These are phyloP conservation scores for Actinernus sp. DNA, from an alignment of 92 coral and sea anemone genomes.

Conservation along the genomic window DNA sequence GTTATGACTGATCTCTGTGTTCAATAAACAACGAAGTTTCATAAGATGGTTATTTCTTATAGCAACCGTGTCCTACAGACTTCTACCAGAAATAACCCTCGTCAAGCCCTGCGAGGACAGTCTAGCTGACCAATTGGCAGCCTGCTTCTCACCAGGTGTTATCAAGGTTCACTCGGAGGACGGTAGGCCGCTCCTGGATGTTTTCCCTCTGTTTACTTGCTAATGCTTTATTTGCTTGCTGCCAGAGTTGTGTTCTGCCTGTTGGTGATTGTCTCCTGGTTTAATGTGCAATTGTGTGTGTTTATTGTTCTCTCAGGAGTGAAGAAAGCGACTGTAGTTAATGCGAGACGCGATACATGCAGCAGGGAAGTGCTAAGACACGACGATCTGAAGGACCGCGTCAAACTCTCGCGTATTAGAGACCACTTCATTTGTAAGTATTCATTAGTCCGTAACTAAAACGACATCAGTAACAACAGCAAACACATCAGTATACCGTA, in stretches of 20 bases:
- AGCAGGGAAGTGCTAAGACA: constrained; percentile 95
- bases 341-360: constrained; percentile 90
- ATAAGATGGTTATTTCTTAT: not conserved
- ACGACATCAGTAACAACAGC: too few relatives aligned
- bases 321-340: constrained; percentile 74
- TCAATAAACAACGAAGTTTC: too few relatives aligned
- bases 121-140: constrained; percentile 81
- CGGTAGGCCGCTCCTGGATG: too few relatives aligned
- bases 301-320: constrained; percentile 53
- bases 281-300: too few relatives aligned
- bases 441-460: too few relatives aligned
- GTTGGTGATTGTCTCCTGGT: too few relatives aligned
- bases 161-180: constrained; percentile 63
- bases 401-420: constrained; percentile 85
- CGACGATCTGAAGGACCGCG: constrained; percentile 94
- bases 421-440: constrained; percentile 98
- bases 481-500: too few relatives aligned
- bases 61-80: constrained; percentile 98
- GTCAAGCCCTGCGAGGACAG: constrained; percentile 85
- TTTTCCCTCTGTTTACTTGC: too few relatives aligned
- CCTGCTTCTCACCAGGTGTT: constrained; percentile 94
- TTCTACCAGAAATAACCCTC: constrained; percentile 90
- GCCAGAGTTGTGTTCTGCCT: too few relatives aligned
- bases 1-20: too few relatives aligned
- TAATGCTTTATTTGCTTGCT: too few relatives aligned